Base-by-base conservation (phyloP, 2,888 invertebrate species). In the Lasioglossum figueresi region DNA sequence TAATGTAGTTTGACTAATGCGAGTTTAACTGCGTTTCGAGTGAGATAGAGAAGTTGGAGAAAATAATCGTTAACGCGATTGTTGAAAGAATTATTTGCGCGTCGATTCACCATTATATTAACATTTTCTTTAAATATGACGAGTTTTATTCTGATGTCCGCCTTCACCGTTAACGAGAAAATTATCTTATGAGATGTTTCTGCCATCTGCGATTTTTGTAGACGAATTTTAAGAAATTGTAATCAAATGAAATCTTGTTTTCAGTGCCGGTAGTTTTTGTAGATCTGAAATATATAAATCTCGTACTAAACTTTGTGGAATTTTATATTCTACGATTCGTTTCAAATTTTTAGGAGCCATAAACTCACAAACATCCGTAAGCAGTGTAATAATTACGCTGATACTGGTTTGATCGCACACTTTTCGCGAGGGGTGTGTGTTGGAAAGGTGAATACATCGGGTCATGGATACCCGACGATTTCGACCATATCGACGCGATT, bases 401-500 rank as follows among this genome's bases (percentile, higher is more conserved):
- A 19, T 48, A 16, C 8, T n/a, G 63, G 16, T 31, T 63, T 6
- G 31, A 63, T 14, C 16, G 31, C 31, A 31, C 4, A 27, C 6
- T 14, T 59, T 8, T 16, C 52, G 63, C 31, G 0, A 6, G 31
- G 63, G 63, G 63, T 63, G 63, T 34, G 8, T 8, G n/a, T 31
- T 2, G 14, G 31, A 34, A 34, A 31, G 16, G 16, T 19, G 31
- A 63, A 31, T 19, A 63, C 10, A 37, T 66, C 34, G 34, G 23
- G 23, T 12, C n/a, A 45, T n/a, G 14, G 5, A 68, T 14, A n/a
- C 14, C 12, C 40, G n/a, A 40, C 14, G n/a, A 40, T 31, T 27
- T 37, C 31, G 48, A 23, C 23, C 37, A 48, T 78, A 74, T 82
- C 45, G n/a, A 27, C 48, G 70, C n/a, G 70, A 82, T 75, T 78